A percentile compares a stretch with the other conserved stretches of the same genome.
These are phyloP conservation scores for Caiman crocodilus DNA, from an alignment of 2,797 vertebrate genomes.

Conservation along the genomic window DNA sequence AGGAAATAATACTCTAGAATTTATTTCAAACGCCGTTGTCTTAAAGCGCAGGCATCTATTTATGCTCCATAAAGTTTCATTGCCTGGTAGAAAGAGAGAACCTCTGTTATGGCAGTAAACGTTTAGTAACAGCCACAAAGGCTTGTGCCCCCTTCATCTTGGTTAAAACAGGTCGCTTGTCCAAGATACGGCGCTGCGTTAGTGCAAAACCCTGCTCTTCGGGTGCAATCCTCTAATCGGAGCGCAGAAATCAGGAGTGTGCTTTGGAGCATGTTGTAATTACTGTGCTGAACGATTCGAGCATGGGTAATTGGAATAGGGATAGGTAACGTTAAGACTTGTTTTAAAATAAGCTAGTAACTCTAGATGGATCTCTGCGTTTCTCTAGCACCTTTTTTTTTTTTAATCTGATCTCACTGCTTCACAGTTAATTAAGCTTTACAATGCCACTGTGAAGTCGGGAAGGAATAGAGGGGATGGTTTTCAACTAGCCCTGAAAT, in stretches of 20 bases:
- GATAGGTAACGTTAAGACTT: accelerated
- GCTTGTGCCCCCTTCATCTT: accelerated
- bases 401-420: not conserved
- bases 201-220: accelerated
- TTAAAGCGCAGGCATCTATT: accelerated
- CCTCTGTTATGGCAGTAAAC: accelerated
- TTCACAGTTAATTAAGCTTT: not conserved
- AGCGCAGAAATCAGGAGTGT: not conserved
- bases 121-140: accelerated
- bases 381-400: not conserved
- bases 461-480: not conserved
- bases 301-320: accelerated
- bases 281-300: not conserved
- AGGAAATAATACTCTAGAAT: accelerated
- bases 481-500: accelerated
- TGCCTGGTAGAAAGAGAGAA: accelerated
- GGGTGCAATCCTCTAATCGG: not conserved
- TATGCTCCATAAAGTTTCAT: not conserved
- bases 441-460: not conserved
- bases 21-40: not conserved
- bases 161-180: accelerated
- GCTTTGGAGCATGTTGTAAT: not conserved
- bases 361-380: not conserved
- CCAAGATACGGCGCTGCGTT: accelerated
- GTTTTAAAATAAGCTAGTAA: not conserved